Evolutionary conservation across 2,797 vertebrate genomes (phyloP).

Genomic region (Agapornis canus): DNA sequence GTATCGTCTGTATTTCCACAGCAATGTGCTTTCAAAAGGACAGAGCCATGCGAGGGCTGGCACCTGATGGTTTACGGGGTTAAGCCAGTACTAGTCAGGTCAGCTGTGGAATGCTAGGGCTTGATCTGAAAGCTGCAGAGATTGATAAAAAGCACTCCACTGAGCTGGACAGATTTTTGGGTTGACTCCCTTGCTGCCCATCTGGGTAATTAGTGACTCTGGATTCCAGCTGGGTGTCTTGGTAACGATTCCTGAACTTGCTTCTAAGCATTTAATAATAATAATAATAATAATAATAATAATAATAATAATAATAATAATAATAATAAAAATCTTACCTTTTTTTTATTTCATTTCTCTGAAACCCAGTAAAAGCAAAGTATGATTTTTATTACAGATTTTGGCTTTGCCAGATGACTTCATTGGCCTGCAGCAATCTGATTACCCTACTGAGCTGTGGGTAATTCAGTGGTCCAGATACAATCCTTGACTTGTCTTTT

Average conservation of each 20-base stretch:
- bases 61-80: neutral
- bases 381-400: neutral
- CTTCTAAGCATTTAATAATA: neutral
- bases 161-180: neutral
- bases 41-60: fast-evolving
- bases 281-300: neutral
- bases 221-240: neutral
- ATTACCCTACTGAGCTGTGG: neutral
- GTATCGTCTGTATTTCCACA: fast-evolving
- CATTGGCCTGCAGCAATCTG: neutral
- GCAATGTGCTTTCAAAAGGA: neutral
- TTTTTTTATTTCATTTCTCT: neutral
- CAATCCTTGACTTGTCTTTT: slow-evolving; percentile 18
- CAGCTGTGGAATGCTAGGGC: neutral
- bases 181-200: neutral
- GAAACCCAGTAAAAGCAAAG: neutral
- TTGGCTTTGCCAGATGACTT: neutral
- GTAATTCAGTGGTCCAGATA: neutral
- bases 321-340: neutral
- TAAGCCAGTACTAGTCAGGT: neutral
- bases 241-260: neutral
- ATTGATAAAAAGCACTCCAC: neutral
- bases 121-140: fast-evolving
- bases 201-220: slow-evolving; percentile 1
- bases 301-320: neutral